A percentile compares a stretch with the other conserved stretches of the same genome.
These are phyloP conservation scores for Montipora foliosa DNA, from an alignment of 64 coral and sea anemone genomes.

Conservation along the genomic window DNA sequence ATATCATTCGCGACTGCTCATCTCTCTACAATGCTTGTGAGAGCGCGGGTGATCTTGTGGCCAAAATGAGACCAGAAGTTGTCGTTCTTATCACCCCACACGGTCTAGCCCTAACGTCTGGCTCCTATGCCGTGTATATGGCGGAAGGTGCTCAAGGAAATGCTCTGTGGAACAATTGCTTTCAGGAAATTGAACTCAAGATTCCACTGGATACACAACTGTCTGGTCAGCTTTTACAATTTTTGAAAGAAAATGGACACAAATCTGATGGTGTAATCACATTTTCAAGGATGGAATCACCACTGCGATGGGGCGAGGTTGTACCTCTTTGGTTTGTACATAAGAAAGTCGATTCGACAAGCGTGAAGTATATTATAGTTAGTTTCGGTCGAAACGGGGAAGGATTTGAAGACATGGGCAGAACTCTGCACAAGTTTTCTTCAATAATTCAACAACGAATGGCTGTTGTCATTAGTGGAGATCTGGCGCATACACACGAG, in stretches of 20 bases:
- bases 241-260: constrained; percentile 52
- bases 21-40: constrained; percentile 54
- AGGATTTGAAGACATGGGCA: constrained; percentile 42
- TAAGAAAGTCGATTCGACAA: constrained; percentile 53
- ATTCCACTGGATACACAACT: constrained; percentile 54
- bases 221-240: constrained; percentile 29
- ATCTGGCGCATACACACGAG: constrained; percentile 69
- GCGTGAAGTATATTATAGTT: constrained; percentile 72
- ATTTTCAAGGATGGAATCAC: constrained; percentile 61
- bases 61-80: constrained; percentile 56
- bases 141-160: constrained; percentile 53
- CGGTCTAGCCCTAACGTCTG: constrained; percentile 65
- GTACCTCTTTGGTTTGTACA: constrained; percentile 83
- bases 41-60: constrained; percentile 36
- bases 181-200: constrained; percentile 65
- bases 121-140: constrained; percentile 59
- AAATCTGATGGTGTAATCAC: constrained; percentile 62
- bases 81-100: constrained; percentile 83
- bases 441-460: constrained; percentile 62
- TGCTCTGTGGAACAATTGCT: constrained; percentile 88
- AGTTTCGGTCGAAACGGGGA: background rate
- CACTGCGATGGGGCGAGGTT: constrained; percentile 87
- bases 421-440: constrained; percentile 53
- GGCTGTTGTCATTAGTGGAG: constrained; percentile 80
- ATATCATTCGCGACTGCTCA: constrained; percentile 23